A percentile compares a stretch with the other conserved stretches of the same genome.
Evolutionary conservation across 2,113 vertebrate genomes (phyloP).

Genomic region (Rafetus swinhoei): DNA sequence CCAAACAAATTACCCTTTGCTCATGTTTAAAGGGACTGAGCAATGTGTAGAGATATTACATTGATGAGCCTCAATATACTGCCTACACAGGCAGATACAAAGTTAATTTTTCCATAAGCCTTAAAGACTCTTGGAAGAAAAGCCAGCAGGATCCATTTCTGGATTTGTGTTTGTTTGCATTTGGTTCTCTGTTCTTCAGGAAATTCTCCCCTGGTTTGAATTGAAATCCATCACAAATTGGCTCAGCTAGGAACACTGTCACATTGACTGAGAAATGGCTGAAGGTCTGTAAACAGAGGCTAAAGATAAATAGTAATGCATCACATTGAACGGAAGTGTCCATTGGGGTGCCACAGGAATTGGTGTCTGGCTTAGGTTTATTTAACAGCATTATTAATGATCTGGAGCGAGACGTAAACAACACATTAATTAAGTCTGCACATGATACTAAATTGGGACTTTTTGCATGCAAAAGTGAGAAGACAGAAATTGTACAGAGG

Average conservation of each 20-base stretch:
- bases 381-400: slow-evolving; percentile 39
- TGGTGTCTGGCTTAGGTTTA: background rate
- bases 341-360: background rate
- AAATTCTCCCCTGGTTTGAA: slow-evolving; percentile 46
- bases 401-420: slow-evolving; percentile 36
- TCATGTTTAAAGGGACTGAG: background rate
- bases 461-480: background rate
- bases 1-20: background rate
- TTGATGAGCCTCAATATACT: background rate
- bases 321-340: slow-evolving; percentile 15
- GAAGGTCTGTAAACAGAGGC: slow-evolving; percentile 33
- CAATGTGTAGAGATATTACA: background rate
- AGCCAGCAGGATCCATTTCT: slow-evolving; percentile 19
- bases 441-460: slow-evolving; percentile 26
- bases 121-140: slow-evolving; percentile 10
- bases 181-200: slow-evolving; percentile 51
- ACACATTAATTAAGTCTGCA: slow-evolving; percentile 37
- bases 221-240: background rate
- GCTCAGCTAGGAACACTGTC: background rate
- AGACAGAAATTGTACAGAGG: slow-evolving; percentile 4
- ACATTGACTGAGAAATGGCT: slow-evolving; percentile 39
- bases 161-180: slow-evolving; percentile 33
- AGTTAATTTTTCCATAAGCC: slow-evolving; percentile 8
- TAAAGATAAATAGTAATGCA: slow-evolving; percentile 43
- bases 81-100: slow-evolving; percentile 36